Base-by-base conservation (phyloP, 2,797 vertebrate species). In the Neosilurus hyrtlii region DNA sequence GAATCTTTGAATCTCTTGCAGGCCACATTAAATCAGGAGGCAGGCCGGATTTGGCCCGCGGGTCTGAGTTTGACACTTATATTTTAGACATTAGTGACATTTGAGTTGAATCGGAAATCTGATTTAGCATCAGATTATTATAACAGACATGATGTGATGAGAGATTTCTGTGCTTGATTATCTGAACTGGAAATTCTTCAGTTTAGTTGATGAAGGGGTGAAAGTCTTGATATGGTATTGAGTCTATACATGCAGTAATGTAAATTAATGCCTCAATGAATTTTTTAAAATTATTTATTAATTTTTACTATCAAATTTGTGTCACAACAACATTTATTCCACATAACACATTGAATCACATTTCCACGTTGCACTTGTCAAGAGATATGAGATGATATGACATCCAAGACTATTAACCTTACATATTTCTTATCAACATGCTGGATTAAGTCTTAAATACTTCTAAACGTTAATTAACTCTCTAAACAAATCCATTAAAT, bases 261-360 rank as follows among this genome's bases (percentile, higher is more conserved):
- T 22, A 30, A 54, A 54, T 8, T 54, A 16, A 72, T 24, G n/a
- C n/a, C 11, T 43, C 37, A 70, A 68, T 18, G 43, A 51, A 51
- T 14, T 1, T 37, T 54, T 15, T 43, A 2, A 43, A 43, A 43
- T 43, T 11, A 1, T 22, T 18, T 9, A 2, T 43, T 10, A 0
- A 14, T 30, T 74, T 30, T 56, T 35, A 3, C 52, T n/a, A 26
- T n/a, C 16, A 78, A 10, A 49, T 56, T 37, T 81, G 51, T 68
- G 0, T 49, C 79, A 5, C 72, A 49, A 12, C 22, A 66, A 75
- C 59, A 22, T 81, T 79, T 87, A 82, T 85, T 79, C 59, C 68
- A 82, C 49, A 75, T 37, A 20, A 4, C 30, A 82, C 62, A 83
- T 71, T 20, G 59, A 70, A 81, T 52, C 10, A 15, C 22, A 82